Evolutionary conservation across 2,888 invertebrate species (phyloP), one percentile per base, ranked within the genome.

Genomic region (Linyphia triangularis): DNA sequence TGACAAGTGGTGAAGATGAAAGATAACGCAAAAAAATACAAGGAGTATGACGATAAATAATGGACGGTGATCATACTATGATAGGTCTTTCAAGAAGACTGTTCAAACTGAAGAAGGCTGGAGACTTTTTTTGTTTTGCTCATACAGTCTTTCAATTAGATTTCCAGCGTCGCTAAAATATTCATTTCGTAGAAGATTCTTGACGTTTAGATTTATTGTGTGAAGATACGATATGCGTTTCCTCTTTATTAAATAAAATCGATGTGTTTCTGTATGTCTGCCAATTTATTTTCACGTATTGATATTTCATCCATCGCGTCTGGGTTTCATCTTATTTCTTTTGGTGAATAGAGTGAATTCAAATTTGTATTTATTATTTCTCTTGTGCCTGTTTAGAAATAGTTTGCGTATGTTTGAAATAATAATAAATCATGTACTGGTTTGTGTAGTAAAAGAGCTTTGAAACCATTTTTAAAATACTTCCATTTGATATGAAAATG

Each of bases 161-260:
- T 79, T 79, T 67, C 30, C 22, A 30, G 51, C 51, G 1, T 24
- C 67, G 6, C 79, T 79, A 65, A 79, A 79, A 79, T 79, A 79
- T 79, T 79, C 79, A 77, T 61, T 22, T 26, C n/a, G 37, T 13
- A 28, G 61, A 61, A 24, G 63, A n/a, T 40, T 77, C 37, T 33
- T 77, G 77, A 77, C 77, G 77, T 63, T n/a, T 61, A 63, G 63
- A 77, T 77, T 77, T 77, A 77, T 77, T 77, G 77, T 77, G 33
- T 59, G 75, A 33, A 37, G 77, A 73, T 37, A 59, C 59, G 75
- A 75, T 57, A 59, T 24, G 77, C 70, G 33, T 73, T 73, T 59
- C 33, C 26, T 77, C 63, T 77, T 77, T 77, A 77, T 77, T 77
- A 37, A 63, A 77, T 77, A 61, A 77, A 61, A 70, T 33, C 10